Conservation (phyloP, 1,140 invertebrate species). For the Spodoptera frugiperda region DNA sequence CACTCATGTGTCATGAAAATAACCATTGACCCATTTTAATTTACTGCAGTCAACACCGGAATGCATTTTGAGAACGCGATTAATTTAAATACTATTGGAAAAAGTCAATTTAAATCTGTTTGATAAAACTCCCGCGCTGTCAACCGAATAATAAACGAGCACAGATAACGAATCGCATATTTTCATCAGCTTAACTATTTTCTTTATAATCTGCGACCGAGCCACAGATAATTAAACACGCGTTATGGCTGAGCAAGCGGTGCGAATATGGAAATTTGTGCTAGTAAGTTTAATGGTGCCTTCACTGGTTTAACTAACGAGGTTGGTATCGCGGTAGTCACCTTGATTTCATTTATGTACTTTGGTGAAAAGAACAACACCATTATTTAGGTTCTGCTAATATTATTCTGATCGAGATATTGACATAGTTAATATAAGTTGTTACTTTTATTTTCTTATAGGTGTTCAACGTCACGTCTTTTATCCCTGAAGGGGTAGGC, state of each 20-base stretch:
- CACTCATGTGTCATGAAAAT: background rate
- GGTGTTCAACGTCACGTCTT: no score
- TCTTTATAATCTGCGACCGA: constrained; percentile 24
- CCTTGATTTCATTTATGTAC: background rate
- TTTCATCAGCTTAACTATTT: constrained; percentile 37
- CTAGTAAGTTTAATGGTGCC: constrained; percentile 9
- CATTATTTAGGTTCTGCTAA: no score
- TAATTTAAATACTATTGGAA: constrained; percentile 32
- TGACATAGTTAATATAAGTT: no score
- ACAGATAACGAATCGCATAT: constrained; percentile 35
- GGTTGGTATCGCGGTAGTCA: constrained; percentile 7
- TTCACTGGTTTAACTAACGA: constrained; percentile 12
- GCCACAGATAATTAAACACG: constrained; percentile 43
- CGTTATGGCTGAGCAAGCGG: constrained; percentile 12
- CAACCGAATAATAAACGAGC: constrained; percentile 23
- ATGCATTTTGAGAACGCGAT: constrained; percentile 10
- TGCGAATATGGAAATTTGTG: constrained; percentile 40
- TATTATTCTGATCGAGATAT: no score
- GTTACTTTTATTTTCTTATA: no score
- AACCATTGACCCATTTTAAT: constrained; percentile 8
- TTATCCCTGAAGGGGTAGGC: no score
- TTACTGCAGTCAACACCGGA: constrained; percentile 11
- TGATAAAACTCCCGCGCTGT: constrained; percentile 27
- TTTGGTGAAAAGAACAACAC: no score
- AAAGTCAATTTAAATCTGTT: constrained; percentile 31